Evolutionary conservation across 2,113 vertebrate species (phyloP).

Genomic region (Falco punctatus): DNA sequence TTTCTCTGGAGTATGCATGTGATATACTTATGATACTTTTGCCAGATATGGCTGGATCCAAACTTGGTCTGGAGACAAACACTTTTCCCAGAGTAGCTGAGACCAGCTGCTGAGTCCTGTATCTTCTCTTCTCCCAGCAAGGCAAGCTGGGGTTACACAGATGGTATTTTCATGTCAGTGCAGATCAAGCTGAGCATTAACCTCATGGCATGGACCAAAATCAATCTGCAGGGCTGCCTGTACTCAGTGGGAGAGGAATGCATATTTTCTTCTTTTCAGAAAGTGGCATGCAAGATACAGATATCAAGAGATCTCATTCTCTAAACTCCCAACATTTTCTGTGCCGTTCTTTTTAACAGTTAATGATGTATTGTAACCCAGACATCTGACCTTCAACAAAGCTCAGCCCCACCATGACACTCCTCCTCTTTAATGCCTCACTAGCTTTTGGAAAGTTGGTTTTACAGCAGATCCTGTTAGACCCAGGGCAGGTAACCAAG

Average conservation of each 20-base stretch:
- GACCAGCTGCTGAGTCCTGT: conserved; percentile 65
- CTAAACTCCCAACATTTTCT: background rate
- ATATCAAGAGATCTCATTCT: background rate
- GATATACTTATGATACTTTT: conserved; percentile 35
- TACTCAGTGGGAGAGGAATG: background rate
- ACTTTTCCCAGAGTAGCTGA: conserved; percentile 62
- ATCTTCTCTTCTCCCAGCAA: conserved; percentile 43
- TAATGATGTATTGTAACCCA: background rate
- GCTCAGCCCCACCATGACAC: background rate
- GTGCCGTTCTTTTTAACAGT: background rate
- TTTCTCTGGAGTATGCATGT: conserved; percentile 50
- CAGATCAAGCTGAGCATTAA: conserved; percentile 59
- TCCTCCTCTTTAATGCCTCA: background rate
- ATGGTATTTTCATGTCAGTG: conserved; percentile 68
- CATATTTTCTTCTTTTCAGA: background rate
- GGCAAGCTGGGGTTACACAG: conserved; percentile 47
- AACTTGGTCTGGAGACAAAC: conserved; percentile 44
- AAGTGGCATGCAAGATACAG: conserved; percentile 3
- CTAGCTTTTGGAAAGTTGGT: background rate
- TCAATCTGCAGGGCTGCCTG: conserved; percentile 49
- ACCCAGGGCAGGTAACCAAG: background rate
- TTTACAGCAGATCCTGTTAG: background rate
- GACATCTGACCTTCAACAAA: background rate
- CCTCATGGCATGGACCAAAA: conserved; percentile 65
- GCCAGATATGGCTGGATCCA: conserved; percentile 55